Evolutionary conservation across 2,888 invertebrate species (phyloP), one percentile per base, ranked within the genome.

Genomic region (Drosophila atroscutellata): DNA sequence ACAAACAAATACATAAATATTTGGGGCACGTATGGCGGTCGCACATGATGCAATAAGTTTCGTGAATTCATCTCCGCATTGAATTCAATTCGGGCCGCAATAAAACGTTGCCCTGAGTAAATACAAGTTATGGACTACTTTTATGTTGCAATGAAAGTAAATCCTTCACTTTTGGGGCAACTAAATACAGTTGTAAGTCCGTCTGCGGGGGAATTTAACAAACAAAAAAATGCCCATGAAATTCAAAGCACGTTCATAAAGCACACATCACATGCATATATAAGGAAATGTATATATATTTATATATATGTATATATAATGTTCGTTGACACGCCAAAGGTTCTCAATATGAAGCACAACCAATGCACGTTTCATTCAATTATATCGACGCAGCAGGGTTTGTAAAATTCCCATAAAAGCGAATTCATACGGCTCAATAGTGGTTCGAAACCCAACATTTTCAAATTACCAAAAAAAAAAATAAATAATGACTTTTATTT

Each of bases 191-290:
- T 77, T 83, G 72, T 69, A 75, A 71, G 58, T 28, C 37, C 18
- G 18, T 4, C 4, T 28, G 49, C 15, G 13, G n/a, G 55, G 56
- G 66, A 68, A 55, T 65, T 61, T 63, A 60, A 28, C 34, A 60
- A 61, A 65, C 45, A 58, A 47, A 50, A 26, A 37, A 55, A 8
- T n/a, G 37, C 70, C 56, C 54, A 71, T 86, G 54, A 66, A 69
- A 80, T 84, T 84, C 87, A 50, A 63, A 57, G 76, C 84, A 84
- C 84, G 84, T 84, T 65, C 78, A 68, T 73, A 78, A 78, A 87
- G 70, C 60, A 52, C 71, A 61, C 62, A 73, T 42, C 52, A 42
- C 28, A 49, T 42, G 62, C 39, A 39, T 37, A 30, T 45, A 49
- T 37, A 30, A 56, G 30, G 50, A 36, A 24, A 55, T 51, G 13